Evolutionary conservation across 2,888 invertebrate species (phyloP).

Genomic region (Metellina segmentata): DNA sequence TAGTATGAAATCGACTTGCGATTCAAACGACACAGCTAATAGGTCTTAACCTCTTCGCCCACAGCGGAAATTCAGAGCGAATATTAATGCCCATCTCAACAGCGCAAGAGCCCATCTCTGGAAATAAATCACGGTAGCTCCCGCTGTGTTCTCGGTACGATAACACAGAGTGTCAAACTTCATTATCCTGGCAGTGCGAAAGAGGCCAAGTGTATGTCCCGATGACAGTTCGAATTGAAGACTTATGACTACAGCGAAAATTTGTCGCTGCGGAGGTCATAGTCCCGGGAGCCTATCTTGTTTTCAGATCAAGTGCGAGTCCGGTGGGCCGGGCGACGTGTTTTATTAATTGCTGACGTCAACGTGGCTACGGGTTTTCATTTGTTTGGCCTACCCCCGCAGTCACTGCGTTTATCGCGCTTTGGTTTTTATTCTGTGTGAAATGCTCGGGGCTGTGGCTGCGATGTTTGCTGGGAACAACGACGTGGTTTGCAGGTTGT

Average conservation of each 20-base stretch:
- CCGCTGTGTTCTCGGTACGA: conserved; percentile 12
- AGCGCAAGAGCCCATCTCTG: conserved; percentile 2
- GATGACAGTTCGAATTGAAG: conserved; percentile 73
- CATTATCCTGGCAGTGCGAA: conserved; percentile 38
- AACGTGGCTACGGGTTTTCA: conserved; percentile 43
- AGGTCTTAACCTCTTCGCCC: conserved; percentile 8
- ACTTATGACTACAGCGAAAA: conserved; percentile 68
- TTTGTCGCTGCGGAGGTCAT: conserved; percentile 73
- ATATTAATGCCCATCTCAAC: conserved; percentile 30
- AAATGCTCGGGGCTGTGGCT: not conserved
- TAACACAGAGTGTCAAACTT: conserved; percentile 61
- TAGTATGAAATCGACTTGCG: too few relatives aligned
- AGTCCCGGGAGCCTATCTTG: conserved; percentile 57
- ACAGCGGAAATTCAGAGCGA: not conserved
- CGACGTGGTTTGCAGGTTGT: not conserved
- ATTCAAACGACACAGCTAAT: not conserved
- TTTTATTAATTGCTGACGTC: conserved; percentile 75
- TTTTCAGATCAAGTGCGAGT: conserved; percentile 52
- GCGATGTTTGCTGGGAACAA: not conserved
- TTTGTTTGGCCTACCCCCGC: conserved; percentile 69
- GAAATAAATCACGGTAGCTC: conserved; percentile 40
- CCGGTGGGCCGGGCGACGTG: conserved; percentile 68
- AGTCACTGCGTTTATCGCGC: conserved; percentile 45
- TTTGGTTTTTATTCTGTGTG: not conserved
- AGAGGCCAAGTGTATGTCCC: conserved; percentile 23